Evolutionary conservation across 2,888 invertebrate species (phyloP).

Genomic region (Pardosa pseudoannulata): DNA sequence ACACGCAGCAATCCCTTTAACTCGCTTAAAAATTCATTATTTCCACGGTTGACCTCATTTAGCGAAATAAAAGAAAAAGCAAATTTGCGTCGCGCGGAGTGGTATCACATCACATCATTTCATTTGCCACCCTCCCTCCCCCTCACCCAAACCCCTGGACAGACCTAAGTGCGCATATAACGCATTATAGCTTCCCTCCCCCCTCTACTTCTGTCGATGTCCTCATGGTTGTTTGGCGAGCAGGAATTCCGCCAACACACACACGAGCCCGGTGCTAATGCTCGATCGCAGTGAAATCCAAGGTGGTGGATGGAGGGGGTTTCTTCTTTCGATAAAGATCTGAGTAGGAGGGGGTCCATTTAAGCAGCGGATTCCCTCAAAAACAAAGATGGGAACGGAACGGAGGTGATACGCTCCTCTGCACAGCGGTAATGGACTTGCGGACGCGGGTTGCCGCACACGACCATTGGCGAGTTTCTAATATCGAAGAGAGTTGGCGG

Average conservation of each 20-base stretch:
- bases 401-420: constrained; percentile 6
- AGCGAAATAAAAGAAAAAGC: background rate
- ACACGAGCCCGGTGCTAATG: background rate
- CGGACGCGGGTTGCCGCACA: background rate
- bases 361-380: background rate
- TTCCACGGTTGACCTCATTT: background rate
- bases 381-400: constrained; percentile 13
- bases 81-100: background rate
- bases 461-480: background rate
- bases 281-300: background rate
- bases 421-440: background rate
- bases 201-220: background rate
- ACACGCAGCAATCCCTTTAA: background rate
- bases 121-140: no score
- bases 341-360: background rate
- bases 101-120: background rate
- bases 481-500: no score
- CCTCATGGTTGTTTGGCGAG: background rate
- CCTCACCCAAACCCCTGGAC: no score
- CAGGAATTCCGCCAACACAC: background rate
- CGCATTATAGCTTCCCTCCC: no score
- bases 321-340: background rate
- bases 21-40: background rate
- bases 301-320: background rate
- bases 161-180: no score